These are phyloP conservation scores for Polypterus bichir DNA, from an alignment of 2,113 vertebrate genomes.

Conservation along the genomic window DNA sequence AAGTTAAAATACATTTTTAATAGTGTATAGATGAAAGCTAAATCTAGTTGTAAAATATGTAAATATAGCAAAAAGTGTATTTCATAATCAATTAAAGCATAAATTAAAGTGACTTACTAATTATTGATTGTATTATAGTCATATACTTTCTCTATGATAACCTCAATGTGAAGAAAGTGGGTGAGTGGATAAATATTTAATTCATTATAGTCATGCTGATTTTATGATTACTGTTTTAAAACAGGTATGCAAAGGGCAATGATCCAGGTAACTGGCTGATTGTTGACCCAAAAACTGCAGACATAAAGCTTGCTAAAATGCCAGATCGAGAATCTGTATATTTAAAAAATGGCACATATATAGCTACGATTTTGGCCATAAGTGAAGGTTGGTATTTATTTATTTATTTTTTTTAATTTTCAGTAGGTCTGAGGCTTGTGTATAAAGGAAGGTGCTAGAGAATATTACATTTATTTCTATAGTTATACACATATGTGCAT, in stretches of 20 bases:
- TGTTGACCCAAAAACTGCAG: conserved; percentile 62
- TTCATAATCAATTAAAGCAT: too few species aligned
- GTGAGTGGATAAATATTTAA: too few species aligned
- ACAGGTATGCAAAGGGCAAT: conserved; percentile 62
- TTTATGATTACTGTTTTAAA: background rate
- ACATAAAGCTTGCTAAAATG: conserved; percentile 64
- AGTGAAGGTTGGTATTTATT: conserved; percentile 49
- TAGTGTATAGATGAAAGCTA: too few species aligned
- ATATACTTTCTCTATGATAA: too few species aligned
- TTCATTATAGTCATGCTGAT: too few species aligned
- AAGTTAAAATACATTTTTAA: too few species aligned
- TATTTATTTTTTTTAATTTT: background rate
- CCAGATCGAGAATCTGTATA: conserved; percentile 59
- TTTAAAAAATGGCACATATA: conserved; percentile 62
- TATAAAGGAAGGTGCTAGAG: conserved; percentile 22
- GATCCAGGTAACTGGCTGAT: conserved; percentile 67
- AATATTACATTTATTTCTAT: conserved; percentile 55
- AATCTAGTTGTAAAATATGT: too few species aligned
- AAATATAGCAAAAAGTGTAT: too few species aligned
- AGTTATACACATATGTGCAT: conserved; percentile 50
- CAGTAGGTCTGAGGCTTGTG: background rate
- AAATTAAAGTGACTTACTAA: too few species aligned
- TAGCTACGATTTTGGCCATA: conserved; percentile 61
- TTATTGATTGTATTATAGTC: too few species aligned
- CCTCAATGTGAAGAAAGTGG: too few species aligned